Evolutionary conservation across 2,113 vertebrate species (phyloP), one percentile per base, ranked within the genome.

Genomic region (Octodon degus): DNA sequence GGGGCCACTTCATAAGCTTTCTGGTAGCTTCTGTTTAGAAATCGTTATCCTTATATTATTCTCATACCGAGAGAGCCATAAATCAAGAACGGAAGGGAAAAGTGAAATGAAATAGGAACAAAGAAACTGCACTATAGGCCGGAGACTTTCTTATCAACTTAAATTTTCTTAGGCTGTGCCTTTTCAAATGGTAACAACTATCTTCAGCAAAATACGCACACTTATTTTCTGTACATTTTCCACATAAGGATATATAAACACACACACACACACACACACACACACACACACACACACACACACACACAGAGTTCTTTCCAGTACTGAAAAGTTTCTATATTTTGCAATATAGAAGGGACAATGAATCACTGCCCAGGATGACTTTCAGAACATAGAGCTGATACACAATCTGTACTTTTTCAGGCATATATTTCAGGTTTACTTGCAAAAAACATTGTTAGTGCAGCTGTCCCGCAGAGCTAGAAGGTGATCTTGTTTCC

Each of bases 401-500:
- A 84, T 43, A 83, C 47, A 60, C 98, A 97, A 97, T 97, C 97
- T 98, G 97, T 92, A 96, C 79, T 98, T 97, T 97, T 97, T 98
- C 97, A 97, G 90, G 93, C 53, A 85, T 83, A 60, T 95, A 94
- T 96, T 93, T 94, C 97, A 98, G 93, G 97, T 98, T 97, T 80
- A 76, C 98, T 97, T 97, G 97, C 96, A 98, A 98, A 43, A 93
- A 98, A 97, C 96, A 97, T 95, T 92, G 94, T 97, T 96, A 97
- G 90, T 24, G 74, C 95, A 96, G 96, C 97, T 96, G 55, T 92
- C 97, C 97, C 43, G 34, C 92, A 76, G 93, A 86, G 93, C 95
- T 96, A 40, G 96, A 96, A 98, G 97, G 97, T 98, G 98, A 98
- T 98, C 97, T 97, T 98, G 97, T 97, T 98, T 98, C 97, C 97